Evolutionary conservation across 2,797 vertebrate genomes (phyloP).

Genomic region (Takifugu rubripes): DNA sequence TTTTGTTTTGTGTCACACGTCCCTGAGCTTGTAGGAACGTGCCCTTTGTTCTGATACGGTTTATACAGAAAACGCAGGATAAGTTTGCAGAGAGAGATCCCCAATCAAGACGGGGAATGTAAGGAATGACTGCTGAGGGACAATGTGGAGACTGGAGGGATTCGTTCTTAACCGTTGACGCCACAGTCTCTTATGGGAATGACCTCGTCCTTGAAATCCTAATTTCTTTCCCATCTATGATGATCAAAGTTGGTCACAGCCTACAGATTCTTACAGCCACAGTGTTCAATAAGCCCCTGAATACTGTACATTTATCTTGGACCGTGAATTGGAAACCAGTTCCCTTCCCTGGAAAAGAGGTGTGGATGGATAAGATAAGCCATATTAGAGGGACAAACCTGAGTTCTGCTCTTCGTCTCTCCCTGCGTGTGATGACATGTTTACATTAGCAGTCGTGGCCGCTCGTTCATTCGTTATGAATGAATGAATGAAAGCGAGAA

Average conservation of each 20-base stretch:
- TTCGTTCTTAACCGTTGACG: conserved; percentile 20
- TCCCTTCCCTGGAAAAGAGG: too few species aligned
- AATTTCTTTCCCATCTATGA: conserved; percentile 9
- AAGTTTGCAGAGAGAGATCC: too few species aligned
- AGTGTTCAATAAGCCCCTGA: not conserved
- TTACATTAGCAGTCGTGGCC: conserved; percentile 5
- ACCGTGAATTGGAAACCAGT: too few species aligned
- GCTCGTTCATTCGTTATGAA: conserved; percentile 7
- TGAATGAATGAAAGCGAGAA: not conserved
- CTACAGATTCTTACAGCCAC: conserved; percentile 6
- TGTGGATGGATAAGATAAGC: conserved; percentile 25
- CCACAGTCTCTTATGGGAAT: conserved; percentile 2
- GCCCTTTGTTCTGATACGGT: too few species aligned
- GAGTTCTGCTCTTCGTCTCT: conserved; percentile 19
- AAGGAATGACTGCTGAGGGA: not conserved
- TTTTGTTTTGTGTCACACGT: too few species aligned
- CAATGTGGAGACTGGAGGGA: conserved; percentile 7
- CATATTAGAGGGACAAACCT: conserved; percentile 34
- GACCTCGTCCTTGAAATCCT: conserved; percentile 12
- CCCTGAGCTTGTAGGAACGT: too few species aligned
- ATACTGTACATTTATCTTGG: too few species aligned
- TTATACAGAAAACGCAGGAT: too few species aligned
- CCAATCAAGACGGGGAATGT: not conserved
- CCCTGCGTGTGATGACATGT: conserved; percentile 2
- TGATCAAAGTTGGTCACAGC: conserved; percentile 20